Conservation (phyloP, 2,888 invertebrate species). For the Melinaea marsaeus region DNA sequence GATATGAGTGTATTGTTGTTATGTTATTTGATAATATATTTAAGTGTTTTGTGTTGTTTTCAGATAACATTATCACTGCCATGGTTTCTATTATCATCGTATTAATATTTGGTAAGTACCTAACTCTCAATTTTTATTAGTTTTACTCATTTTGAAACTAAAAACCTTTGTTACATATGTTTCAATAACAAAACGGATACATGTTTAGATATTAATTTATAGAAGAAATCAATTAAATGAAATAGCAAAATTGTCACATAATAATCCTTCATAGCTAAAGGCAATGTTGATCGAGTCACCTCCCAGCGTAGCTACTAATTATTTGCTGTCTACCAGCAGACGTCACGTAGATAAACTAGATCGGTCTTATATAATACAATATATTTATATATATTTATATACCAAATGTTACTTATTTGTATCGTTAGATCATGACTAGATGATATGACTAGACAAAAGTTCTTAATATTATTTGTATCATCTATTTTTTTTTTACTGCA, state of each 20-base stretch:
- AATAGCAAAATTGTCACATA: slow-evolving; percentile 27
- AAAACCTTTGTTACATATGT: neutral
- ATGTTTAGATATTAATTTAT: neutral
- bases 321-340: slow-evolving; percentile 37
- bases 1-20: no score
- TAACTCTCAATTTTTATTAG: neutral
- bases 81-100: slow-evolving; percentile 20
- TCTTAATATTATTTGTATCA: no score
- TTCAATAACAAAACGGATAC: neutral
- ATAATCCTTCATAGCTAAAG: slow-evolving; percentile 39
- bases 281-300: slow-evolving; percentile 47
- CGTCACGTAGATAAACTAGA: slow-evolving; percentile 16
- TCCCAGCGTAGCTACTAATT: slow-evolving; percentile 39
- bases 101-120: slow-evolving; percentile 23
- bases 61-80: slow-evolving; percentile 9
- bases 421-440: no score
- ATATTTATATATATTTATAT: neutral
- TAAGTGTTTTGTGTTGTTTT: slow-evolving; percentile 7
- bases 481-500: no score
- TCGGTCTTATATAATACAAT: slow-evolving; percentile 1
- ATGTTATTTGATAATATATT: no score
- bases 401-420: no score
- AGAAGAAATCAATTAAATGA: slow-evolving; percentile 29
- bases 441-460: no score
- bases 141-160: no score